Evolutionary conservation across 1,140 invertebrate genomes (phyloP), one percentile per base, ranked within the genome.

Genomic region (Cardiocondyla obscurior): DNA sequence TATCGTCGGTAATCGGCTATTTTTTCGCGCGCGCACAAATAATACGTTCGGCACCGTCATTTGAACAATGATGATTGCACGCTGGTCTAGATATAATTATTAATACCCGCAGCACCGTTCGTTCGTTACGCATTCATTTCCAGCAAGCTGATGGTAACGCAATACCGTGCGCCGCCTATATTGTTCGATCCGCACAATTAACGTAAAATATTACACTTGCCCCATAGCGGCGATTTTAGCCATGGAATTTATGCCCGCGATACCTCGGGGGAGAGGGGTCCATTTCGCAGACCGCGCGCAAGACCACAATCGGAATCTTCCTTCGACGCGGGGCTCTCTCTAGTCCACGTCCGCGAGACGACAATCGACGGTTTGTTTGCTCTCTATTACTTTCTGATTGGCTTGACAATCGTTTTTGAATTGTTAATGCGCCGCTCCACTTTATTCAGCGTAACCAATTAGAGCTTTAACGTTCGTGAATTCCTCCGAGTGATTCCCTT

Each of bases 71-170:
- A 49, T 51, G 60, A 85, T 84, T 69, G 46, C 49, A 44, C 46
- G 39, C 58, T 58, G 65, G 64, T 55, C 30, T 69, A 84, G 77
- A 88, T 88, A 87, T 88, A 88, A 88, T 88, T 88, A 88, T 88
- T 87, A 85, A 72, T 46, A 65, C 70, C 65, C 76, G 85, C 86
- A 64, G 69, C 85, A 72, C 81, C 86, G 65, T 81, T 79, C 60
- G 86, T 79, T 88, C 79, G 87, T 88, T 88, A 88, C 42, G 83
- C 83, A 88, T 88, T 88, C 87, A 88, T 88, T 88, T 83, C 70
- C 57, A 49, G 77, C 73, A 22, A 53, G 30, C 73, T 72, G 77
- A 62, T 88, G 83, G 83, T 88, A 88, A 88, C 60, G 87, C 83
- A 85, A 87, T 87, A 82, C 65, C 49, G 49, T 83, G 65, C 84